Evolutionary conservation across 2,888 invertebrate species (phyloP), one percentile per base, ranked within the genome.

Genomic region (Blomia tropicalis): DNA sequence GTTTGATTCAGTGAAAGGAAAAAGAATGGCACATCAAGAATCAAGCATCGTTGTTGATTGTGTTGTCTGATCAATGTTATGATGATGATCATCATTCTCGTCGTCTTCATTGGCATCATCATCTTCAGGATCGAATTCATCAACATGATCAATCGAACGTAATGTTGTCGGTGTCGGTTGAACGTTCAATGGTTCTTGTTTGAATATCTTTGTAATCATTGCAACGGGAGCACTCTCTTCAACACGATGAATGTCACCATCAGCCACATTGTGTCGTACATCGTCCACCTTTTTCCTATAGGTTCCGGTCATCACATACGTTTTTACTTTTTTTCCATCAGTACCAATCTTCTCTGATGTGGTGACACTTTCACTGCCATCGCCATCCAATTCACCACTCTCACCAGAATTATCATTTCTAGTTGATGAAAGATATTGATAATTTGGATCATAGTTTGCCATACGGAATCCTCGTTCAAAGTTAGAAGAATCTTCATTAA

Each of bases 281-380:
- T 53, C 30, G 30, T 19, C 27, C 4, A 51, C 25, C 31, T 61
- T 29, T 41, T 51, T 22, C 17, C 41, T 36, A 27, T 54, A 54
- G 4, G 23, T 41, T 14, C 54, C 54, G 22, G 61, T n/a, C 32
- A 61, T 4, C 27, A 61, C 54, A 43, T 61, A 61, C 19, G 53
- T 61, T 36, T 61, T 61, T 29, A 61, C 22, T 11, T 56, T 56
- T 19, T 27, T 23, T 14, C 56, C 56, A 31, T 56, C 56, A 4
- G 25, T 17, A 4, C 36, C 56, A 29, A 56, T 31, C 19, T 31
- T n/a, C 23, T 56, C 56, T n/a, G 47, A 36, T 17, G 17, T 17
- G 36, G 36, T 11, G 17, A 36, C 36, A 11, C 17, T 17, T 11
- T 17, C 36, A 36, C 7, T 7, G 17, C 17, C 17, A 11, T 36